A percentile compares a stretch with the other conserved stretches of the same genome.
phyloP scores from a whole-genome alignment of 2,113 vertebrate species.

The Columba janthina region DNA sequence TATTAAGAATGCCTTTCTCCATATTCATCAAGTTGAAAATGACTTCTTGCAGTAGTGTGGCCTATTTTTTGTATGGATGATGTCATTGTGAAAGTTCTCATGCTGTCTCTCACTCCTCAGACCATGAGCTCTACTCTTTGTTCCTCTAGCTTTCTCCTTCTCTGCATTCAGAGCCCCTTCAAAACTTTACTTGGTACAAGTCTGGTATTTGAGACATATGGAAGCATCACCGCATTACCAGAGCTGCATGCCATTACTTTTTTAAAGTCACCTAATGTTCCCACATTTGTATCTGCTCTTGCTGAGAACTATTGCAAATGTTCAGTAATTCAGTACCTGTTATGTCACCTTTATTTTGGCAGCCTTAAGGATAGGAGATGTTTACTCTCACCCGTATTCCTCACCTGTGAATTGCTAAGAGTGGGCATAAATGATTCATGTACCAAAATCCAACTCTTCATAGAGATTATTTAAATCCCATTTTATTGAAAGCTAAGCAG shows the following conservation, averaged over 20 bases:
- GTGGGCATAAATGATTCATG: neutral
- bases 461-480: neutral
- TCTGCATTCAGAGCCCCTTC: neutral
- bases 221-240: neutral
- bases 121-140: neutral
- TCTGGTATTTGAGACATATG: neutral
- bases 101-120: neutral
- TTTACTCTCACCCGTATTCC: neutral
- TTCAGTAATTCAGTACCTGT: neutral
- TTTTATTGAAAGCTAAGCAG: neutral
- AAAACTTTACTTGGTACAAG: neutral
- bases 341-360: neutral
- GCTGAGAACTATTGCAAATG: neutral
- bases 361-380: neutral
- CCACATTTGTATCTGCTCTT: neutral
- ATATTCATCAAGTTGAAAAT: neutral
- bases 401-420: neutral
- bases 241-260: neutral
- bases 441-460: neutral
- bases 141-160: neutral
- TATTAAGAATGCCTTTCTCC: neutral
- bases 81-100: neutral
- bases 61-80: neutral
- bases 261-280: neutral
- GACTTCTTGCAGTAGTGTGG: neutral